Evolutionary conservation across 2,888 invertebrate genomes (phyloP).

Genomic region (Zygaena filipendulae): DNA sequence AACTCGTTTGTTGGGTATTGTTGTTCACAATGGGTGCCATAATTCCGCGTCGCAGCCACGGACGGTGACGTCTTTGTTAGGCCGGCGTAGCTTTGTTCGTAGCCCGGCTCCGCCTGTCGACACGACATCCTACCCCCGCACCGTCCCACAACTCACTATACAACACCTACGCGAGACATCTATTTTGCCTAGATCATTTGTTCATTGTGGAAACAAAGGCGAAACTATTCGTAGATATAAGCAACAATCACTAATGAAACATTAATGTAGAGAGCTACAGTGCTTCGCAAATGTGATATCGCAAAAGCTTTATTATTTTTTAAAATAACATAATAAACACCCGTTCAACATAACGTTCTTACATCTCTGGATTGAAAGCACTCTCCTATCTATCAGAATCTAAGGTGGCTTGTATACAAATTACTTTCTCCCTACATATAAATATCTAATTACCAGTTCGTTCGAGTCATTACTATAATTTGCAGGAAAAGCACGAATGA

Average conservation of each 20-base stretch:
- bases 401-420: conserved; percentile 30
- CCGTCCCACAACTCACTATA: conserved; percentile 17
- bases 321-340: too few species aligned
- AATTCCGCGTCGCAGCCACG: conserved; percentile 67
- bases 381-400: conserved; percentile 15
- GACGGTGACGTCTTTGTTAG: conserved; percentile 70
- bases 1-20: conserved; percentile 70
- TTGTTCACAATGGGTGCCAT: conserved; percentile 68
- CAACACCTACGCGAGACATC: conserved; percentile 26
- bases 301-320: too few species aligned
- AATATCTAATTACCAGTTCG: conserved; percentile 56
- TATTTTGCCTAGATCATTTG: too few species aligned
- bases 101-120: conserved; percentile 53
- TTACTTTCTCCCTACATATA: conserved; percentile 34
- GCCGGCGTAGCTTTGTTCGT: conserved; percentile 52
- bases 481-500: conserved; percentile 64
- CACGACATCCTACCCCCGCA: conserved; percentile 37
- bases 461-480: conserved; percentile 60
- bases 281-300: too few species aligned
- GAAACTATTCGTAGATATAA: too few species aligned
- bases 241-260: too few species aligned
- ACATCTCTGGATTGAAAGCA: too few species aligned
- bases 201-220: too few species aligned
- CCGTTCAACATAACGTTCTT: too few species aligned
- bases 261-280: too few species aligned